phyloP scores from a whole-genome alignment of 2,888 invertebrate genomes.

The Ferrisia virgata region DNA sequence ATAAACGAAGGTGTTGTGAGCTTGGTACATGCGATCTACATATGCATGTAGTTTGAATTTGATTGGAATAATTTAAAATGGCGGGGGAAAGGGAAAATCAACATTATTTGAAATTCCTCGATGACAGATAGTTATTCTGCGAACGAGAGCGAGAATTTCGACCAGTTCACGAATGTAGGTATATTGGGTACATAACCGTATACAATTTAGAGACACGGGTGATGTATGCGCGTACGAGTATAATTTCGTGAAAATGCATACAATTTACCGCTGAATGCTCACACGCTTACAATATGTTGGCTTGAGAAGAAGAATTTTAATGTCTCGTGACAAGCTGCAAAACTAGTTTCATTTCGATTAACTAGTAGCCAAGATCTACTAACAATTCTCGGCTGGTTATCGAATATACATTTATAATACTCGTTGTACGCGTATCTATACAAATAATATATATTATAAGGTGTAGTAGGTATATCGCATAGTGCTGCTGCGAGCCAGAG shows the following conservation, averaged over 20 bases:
- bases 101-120: no score
- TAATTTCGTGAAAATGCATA: constrained; percentile 11
- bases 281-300: not conserved
- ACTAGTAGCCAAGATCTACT: constrained; percentile 35
- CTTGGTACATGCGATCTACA: no score
- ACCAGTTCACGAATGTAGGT: no score
- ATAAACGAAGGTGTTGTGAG: no score
- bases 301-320: constrained; percentile 35
- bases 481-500: no score
- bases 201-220: not conserved
- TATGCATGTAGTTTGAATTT: no score
- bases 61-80: no score
- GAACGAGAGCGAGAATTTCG: no score
- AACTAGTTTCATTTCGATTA: constrained; percentile 43
- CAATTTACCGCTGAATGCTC: not conserved
- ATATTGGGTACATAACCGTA: no score
- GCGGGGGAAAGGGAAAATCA: no score
- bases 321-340: constrained; percentile 33
- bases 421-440: not conserved
- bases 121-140: no score
- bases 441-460: not conserved
- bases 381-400: constrained; percentile 37
- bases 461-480: not conserved
- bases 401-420: constrained; percentile 13
- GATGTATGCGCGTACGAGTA: not conserved